Base-by-base conservation (phyloP, 2,888 invertebrate genomes). In the Drosophila cognata region DNA sequence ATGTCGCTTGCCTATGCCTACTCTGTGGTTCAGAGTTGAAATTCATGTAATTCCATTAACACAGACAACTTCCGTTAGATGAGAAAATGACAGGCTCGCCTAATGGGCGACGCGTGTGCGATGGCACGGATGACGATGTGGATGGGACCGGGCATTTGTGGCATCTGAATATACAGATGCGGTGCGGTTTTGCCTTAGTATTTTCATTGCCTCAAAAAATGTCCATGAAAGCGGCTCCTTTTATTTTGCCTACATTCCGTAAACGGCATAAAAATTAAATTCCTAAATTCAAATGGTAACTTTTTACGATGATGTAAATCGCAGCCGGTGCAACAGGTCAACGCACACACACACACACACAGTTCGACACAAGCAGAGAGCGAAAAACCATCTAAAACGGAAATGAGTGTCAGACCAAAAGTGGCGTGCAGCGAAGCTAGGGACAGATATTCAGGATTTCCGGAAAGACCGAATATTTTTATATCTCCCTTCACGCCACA, bases 1-100 rank as follows among this genome's bases (percentile, higher is more conserved):
- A 77, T 77, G 77, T 74, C 70, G 70, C 70, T 59, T 52, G 41
- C 69, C 64, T 69, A 70, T 53, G 50, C 78, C 74, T 35, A 38
- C 64, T 83, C 71, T 83, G 81, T 66, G 88, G 85, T 79, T 84
- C 78, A 78, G 84, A 83, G 88, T 84, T 88, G 81, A 88, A 85
- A 86, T 88, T 88, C 85, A 80, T 85, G 88, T 85, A 85, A 85
- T 85, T 88, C 88, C 87, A 85, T 85, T 85, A 85, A 85, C 86
- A 86, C 87, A 84, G 86, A 82, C 86, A 85, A 86, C 85, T 86
- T 85, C 88, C 88, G 85, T 72, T 81, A 67, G 71, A 80, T 52
- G 75, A 76, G 82, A 74, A 86, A 85, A 88, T 88, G 86, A 79
- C 74, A 78, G 84, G 77, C 72, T 81, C 71, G 79, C 64, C 84